Percentiles rank a stretch among this genome's conserved stretches.
Conservation (phyloP, 2,888 invertebrate species). For the Callyntrura guangdongensis region DNA sequence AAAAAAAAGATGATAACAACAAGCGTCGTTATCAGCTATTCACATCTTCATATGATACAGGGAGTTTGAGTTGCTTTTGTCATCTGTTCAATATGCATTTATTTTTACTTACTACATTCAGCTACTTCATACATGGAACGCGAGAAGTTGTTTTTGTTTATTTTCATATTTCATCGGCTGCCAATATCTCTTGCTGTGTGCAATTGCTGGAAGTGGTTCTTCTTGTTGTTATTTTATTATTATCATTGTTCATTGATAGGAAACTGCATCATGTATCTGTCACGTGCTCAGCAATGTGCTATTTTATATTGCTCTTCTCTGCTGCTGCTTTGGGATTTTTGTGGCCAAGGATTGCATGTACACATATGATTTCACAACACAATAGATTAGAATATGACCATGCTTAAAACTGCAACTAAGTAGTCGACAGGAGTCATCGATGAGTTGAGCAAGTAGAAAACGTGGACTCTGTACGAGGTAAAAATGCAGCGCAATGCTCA, state of each 20-base stretch:
- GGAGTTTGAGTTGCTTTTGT: not conserved
- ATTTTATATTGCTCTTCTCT: not conserved
- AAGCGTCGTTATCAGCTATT: too few relatives aligned
- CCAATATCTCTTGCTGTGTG: too few relatives aligned
- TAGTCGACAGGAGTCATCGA: too few relatives aligned
- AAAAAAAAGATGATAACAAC: too few relatives aligned
- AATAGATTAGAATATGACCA: too few relatives aligned
- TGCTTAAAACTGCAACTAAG: too few relatives aligned
- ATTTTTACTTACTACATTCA: not conserved
- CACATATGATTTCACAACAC: too few relatives aligned
- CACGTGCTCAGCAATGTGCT: constrained; percentile 51
- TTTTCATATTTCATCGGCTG: not conserved
- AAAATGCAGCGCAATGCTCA: too few relatives aligned
- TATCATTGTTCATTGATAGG: not conserved
- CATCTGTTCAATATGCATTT: not conserved
- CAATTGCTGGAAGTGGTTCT: not conserved
- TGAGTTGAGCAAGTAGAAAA: too few relatives aligned
- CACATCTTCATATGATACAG: not conserved
- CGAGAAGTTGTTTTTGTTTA: not conserved
- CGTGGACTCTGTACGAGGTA: too few relatives aligned
- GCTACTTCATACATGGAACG: not conserved
- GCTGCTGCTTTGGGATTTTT: not conserved
- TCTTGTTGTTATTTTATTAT: not conserved
- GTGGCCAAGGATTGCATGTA: too few relatives aligned
- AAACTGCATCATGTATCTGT: constrained; percentile 31